phyloP scores from a whole-genome alignment of 1,140 invertebrate species.

The Lucilia sericata region DNA sequence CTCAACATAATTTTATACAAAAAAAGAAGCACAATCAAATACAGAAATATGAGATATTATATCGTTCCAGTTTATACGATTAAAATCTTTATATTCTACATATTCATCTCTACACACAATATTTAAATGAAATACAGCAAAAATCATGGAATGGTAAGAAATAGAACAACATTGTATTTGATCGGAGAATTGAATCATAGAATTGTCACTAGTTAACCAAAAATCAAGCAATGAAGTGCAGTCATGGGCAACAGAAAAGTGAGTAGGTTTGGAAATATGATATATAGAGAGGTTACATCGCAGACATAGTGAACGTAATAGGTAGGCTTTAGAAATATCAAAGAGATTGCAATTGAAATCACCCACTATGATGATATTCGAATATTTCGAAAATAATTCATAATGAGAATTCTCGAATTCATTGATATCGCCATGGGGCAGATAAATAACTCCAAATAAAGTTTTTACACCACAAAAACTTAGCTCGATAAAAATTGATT shows the following conservation, averaged over 20 bases:
- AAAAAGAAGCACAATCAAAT: neutral
- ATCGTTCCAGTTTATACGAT: no score
- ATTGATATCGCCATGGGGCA: neutral
- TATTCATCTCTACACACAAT: neutral
- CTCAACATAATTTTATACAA: neutral
- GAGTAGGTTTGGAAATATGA: neutral
- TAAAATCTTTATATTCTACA: neutral
- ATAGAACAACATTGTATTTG: neutral
- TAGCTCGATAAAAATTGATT: neutral
- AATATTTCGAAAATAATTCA: neutral
- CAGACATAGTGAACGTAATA: neutral
- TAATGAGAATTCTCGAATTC: neutral
- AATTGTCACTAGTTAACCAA: neutral
- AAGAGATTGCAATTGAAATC: neutral
- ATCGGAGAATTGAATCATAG: neutral
- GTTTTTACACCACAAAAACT: neutral
- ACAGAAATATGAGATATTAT: neutral
- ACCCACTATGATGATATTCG: no score
- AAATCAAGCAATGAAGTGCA: neutral
- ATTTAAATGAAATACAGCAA: neutral
- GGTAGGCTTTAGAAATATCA: neutral
- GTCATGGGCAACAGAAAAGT: no score
- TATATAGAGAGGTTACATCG: neutral
- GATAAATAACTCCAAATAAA: neutral
- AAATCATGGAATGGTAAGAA: no score